Percentiles rank a stretch among this genome's conserved stretches.
Conservation (phyloP, 2,888 invertebrate species). For the Stenodera caucasica region DNA sequence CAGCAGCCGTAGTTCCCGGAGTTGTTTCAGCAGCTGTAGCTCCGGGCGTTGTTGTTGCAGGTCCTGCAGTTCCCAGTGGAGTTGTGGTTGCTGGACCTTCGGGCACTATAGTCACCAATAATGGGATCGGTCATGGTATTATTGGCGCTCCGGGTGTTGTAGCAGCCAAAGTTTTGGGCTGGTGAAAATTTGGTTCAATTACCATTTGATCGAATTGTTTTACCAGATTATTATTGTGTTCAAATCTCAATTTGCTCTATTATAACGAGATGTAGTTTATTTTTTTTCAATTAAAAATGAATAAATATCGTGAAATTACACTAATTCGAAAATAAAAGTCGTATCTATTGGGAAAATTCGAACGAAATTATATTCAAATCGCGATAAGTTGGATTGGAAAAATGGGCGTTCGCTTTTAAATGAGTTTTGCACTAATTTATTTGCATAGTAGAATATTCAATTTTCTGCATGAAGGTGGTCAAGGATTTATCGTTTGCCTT, state of each 20-base stretch:
- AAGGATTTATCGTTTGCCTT: conserved; percentile 1
- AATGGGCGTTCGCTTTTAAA: not conserved
- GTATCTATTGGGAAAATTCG: not conserved
- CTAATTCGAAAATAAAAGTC: not conserved
- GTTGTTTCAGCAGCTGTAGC: conserved; percentile 35
- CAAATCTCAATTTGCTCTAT: conserved; percentile 10
- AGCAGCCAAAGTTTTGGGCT: conserved; percentile 10
- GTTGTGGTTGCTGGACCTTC: conserved; percentile 12
- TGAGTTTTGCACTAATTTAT: not conserved
- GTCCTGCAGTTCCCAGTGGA: conserved; percentile 21
- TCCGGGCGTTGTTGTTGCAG: conserved; percentile 28
- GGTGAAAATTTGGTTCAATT: no score
- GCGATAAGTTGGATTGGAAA: not conserved
- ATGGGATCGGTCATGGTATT: not conserved
- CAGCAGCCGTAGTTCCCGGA: no score
- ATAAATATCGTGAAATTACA: not conserved
- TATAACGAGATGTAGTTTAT: no score
- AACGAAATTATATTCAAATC: not conserved
- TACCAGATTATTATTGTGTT: conserved; percentile 13
- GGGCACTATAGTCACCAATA: not conserved
- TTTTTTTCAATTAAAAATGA: not conserved
- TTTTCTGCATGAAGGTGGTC: not conserved
- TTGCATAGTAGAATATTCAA: not conserved
- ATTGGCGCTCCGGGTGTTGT: conserved; percentile 20
- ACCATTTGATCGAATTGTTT: no score